Evolutionary conservation across 2,113 vertebrate species (phyloP).

Genomic region (Saimiri boliviensis): DNA sequence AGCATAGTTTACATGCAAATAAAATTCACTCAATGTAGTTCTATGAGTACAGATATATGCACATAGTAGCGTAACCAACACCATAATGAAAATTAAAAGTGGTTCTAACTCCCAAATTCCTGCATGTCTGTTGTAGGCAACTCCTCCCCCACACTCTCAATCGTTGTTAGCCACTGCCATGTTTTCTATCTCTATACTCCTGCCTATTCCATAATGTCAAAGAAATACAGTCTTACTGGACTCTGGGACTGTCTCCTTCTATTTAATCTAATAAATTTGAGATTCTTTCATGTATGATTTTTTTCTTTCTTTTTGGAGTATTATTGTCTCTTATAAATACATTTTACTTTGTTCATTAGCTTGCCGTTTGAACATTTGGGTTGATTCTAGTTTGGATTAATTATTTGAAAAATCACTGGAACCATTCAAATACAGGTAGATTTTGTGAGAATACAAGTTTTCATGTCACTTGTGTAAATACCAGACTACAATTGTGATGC

Average conservation of each 20-base stretch:
- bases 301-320: neutral
- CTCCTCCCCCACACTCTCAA: neutral
- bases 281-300: neutral
- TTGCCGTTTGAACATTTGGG: neutral
- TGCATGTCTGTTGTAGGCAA: neutral
- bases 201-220: neutral
- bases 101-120: neutral
- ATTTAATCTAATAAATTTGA: neutral
- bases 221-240: neutral
- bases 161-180: neutral
- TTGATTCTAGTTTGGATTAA: neutral
- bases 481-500: neutral
- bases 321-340: neutral
- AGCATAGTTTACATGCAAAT: neutral
- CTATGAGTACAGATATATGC: neutral
- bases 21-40: neutral
- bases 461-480: neutral
- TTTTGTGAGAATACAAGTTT: neutral
- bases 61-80: neutral
- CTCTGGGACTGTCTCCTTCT: neutral
- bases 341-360: neutral
- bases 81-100: neutral
- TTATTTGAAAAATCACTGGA: neutral
- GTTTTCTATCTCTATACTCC: neutral
- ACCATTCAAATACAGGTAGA: neutral